Evolutionary conservation across 2,888 invertebrate species (phyloP).

Genomic region (Unio pictorum): DNA sequence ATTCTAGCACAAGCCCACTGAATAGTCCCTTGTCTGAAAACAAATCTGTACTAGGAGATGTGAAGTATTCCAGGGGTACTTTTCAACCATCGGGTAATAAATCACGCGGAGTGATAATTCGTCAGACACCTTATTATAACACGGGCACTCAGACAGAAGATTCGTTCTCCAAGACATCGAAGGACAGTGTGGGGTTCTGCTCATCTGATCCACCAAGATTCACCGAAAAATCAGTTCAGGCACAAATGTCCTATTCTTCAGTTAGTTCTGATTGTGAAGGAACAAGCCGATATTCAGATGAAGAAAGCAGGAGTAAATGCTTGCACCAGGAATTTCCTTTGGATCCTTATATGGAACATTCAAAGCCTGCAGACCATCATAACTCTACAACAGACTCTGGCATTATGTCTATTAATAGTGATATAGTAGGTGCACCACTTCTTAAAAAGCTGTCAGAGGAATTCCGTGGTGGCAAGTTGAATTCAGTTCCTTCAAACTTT

Average conservation of each 20-base stretch:
- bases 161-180: constrained; percentile 15
- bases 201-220: constrained; percentile 22
- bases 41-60: constrained; percentile 3
- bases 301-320: neutral
- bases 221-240: constrained; percentile 41
- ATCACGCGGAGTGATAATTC: constrained; percentile 45
- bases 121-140: constrained; percentile 62
- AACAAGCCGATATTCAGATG: neutral
- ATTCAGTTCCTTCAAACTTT: constrained; percentile 47
- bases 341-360: neutral
- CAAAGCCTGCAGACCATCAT: too few relatives aligned
- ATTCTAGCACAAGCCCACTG: constrained; percentile 43
- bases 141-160: constrained; percentile 65
- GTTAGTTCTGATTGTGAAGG: constrained; percentile 14
- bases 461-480: constrained; percentile 50
- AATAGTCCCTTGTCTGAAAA: constrained; percentile 34
- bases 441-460: constrained; percentile 64
- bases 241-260: constrained; percentile 25
- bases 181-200: constrained; percentile 18
- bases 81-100: constrained; percentile 18
- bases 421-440: constrained; percentile 52
- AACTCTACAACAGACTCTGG: constrained; percentile 2
- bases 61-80: constrained; percentile 14
- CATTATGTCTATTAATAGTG: constrained; percentile 31
- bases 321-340: neutral